These are phyloP conservation scores for Ectobius pallidus DNA, from an alignment of 2,888 invertebrate species.

Conservation along the genomic window DNA sequence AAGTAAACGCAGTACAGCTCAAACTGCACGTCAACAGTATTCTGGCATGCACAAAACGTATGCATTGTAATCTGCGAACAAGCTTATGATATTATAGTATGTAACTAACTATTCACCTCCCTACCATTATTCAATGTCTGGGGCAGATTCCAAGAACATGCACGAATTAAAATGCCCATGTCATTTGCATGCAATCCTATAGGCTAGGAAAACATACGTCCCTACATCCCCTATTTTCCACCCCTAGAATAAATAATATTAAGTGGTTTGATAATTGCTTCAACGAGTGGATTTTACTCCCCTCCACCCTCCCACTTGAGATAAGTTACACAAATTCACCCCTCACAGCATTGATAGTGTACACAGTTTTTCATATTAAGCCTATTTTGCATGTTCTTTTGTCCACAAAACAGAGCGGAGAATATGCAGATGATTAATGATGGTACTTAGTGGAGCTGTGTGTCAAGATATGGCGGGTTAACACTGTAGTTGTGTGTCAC, in stretches of 20 bases:
- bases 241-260: not conserved
- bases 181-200: too few species aligned
- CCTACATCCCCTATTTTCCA: too few species aligned
- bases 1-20: too few species aligned
- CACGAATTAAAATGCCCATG: too few species aligned
- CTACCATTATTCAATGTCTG: too few species aligned
- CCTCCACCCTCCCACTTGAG: not conserved
- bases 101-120: too few species aligned
- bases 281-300: not conserved
- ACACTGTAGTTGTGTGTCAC: not conserved
- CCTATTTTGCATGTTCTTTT: not conserved
- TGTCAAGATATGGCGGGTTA: conserved; percentile 14
- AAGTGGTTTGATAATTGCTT: not conserved
- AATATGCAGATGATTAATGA: not conserved
- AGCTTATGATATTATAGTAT: too few species aligned
- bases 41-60: too few species aligned
- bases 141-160: too few species aligned
- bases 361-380: conserved; percentile 2
- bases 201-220: too few species aligned
- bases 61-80: too few species aligned
- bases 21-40: too few species aligned
- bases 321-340: not conserved
- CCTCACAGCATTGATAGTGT: not conserved
- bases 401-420: not conserved
- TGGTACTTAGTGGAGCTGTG: not conserved